Percentiles rank a stretch among this genome's conserved stretches.
These are phyloP conservation scores for Hydractinia symbiolongicarpus DNA, from an alignment of 30 jellyfish, hydroid and myxozoan species.

Conservation along the genomic window DNA sequence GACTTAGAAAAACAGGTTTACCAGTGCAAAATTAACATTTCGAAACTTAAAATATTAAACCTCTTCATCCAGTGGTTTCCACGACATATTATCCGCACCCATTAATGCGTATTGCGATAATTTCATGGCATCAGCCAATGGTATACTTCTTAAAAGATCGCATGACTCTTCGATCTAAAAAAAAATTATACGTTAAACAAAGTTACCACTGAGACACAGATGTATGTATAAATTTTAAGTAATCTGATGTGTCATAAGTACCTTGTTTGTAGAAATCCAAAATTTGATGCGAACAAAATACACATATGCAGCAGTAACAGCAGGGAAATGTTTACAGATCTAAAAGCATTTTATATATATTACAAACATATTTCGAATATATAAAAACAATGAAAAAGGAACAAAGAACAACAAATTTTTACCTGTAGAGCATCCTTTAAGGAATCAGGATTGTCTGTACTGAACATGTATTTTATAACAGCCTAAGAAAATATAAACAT, in stretches of 20 bases:
- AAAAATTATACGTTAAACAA: neutral
- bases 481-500: constrained; percentile 34
- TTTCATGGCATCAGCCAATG: constrained; percentile 33
- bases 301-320: constrained; percentile 35
- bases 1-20: constrained; percentile 12
- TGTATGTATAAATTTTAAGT: no score
- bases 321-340: constrained; percentile 33
- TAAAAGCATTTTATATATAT: neutral
- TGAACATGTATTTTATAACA: constrained; percentile 63
- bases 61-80: constrained; percentile 41
- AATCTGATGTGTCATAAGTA: neutral
- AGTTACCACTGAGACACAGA: neutral
- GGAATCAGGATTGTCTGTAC: constrained; percentile 58
- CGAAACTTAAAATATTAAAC: constrained; percentile 8
- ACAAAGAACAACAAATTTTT: neutral
- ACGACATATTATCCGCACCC: constrained; percentile 4
- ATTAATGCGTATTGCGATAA: constrained; percentile 16
- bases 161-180: constrained; percentile 70
- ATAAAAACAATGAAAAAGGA: neutral
- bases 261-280: constrained; percentile 61
- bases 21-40: neutral
- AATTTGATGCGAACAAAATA: constrained; percentile 50
- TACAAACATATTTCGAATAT: neutral
- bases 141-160: constrained; percentile 48
- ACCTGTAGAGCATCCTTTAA: constrained; percentile 72